Evolutionary conservation across 2,113 vertebrate genomes (phyloP).

Genomic region (Trogon surrucura): DNA sequence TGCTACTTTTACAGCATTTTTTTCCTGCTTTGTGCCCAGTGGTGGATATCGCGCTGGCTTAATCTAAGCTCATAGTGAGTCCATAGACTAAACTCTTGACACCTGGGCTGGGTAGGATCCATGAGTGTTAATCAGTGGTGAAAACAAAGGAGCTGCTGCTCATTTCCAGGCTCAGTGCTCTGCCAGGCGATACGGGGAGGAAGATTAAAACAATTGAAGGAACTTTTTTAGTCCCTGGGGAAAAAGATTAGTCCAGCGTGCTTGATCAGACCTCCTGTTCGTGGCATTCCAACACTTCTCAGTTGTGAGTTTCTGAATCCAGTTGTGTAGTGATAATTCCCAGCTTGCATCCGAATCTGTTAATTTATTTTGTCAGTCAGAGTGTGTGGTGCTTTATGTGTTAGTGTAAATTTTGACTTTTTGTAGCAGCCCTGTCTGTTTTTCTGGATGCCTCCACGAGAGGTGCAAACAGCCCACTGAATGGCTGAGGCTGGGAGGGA

Average conservation of each 20-base stretch:
- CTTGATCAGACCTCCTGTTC: not conserved
- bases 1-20: not conserved
- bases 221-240: not conserved
- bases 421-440: too few species aligned
- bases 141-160: not conserved
- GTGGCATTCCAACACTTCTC: not conserved
- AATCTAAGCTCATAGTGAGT: not conserved
- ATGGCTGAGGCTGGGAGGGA: not conserved
- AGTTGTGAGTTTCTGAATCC: not conserved
- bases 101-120: not conserved
- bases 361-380: too few species aligned
- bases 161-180: not conserved
- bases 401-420: too few species aligned
- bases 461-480: not conserved
- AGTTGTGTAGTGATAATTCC: too few species aligned
- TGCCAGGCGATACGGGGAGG: not conserved
- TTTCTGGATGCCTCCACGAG: too few species aligned
- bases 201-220: slow-evolving; percentile 27
- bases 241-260: not conserved
- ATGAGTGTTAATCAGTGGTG: too few species aligned
- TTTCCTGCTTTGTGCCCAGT: not conserved
- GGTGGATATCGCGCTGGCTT: not conserved
- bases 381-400: too few species aligned
- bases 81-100: not conserved
- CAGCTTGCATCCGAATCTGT: too few species aligned